Base-by-base conservation (phyloP, 1,140 invertebrate species). In the Aphelenchoides fujianensis region DNA sequence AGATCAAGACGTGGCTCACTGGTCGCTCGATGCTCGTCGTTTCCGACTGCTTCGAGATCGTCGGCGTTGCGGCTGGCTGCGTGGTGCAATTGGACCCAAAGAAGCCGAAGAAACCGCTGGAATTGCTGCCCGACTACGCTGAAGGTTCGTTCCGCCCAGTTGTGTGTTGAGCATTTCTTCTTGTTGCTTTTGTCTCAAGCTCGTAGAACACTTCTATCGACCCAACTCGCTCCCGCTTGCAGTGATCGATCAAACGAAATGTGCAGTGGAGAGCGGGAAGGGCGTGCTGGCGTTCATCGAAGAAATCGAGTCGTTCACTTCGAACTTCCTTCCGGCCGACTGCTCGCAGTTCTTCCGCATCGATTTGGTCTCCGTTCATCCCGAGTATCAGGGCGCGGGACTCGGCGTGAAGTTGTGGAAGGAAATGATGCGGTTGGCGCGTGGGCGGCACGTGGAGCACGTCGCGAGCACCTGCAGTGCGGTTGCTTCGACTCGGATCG, bases 331-430 rank as follows among this genome's bases (percentile, higher is more conserved):
- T 27, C 55, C 55, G 5, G 55, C 28, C 28, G 55, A 59, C 23
- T 59, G 55, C 55, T 5, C 5, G 7, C 5, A 59, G 5, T 59
- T 7, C 23, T 59, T 59, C 5, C 55, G 19, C 12, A 59, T 59
- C 19, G 55, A 59, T 5, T 7, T 59, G 55, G 12, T 59, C 19
- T 5, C 12, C 7, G 19, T 59, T 59, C 5, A 59, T 7, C 55
- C 55, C 5, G 55, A 59, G 34, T 59, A 59, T 23, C 55, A 59
- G 34, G 19, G 55, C 5, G n/a, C n/a, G n/a, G 55, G 55, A 59
- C 28, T 59, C 34, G 55, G 55, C 7, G 5, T 5, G 27, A 5
- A 19, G 34, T 59, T 59, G 55, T 19, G 5, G 5, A 59, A 59
- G 34, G 55, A 59, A 23, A 5, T 59, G 19, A 16, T 59, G 5